phyloP scores from a whole-genome alignment of 1,140 invertebrate genomes.

The Microvelia longipes region DNA sequence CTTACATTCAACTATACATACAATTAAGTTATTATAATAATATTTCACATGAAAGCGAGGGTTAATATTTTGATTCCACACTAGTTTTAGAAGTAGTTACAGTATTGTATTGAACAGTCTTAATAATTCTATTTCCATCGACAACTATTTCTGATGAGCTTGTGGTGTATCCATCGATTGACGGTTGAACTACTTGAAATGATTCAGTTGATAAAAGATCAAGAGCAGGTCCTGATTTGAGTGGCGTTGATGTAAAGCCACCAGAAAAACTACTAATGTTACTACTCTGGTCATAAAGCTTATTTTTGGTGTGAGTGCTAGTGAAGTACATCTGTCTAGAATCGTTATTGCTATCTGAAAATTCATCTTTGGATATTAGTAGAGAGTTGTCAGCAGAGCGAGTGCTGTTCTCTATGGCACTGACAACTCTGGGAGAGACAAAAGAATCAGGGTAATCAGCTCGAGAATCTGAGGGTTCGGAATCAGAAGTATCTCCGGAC shows the following conservation, averaged over 20 bases:
- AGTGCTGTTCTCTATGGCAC: not conserved
- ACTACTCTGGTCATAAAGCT: not conserved
- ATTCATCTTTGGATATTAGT: not conserved
- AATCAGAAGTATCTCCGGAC: conserved; percentile 36
- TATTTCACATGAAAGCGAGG: too few species aligned
- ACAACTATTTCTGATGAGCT: not conserved
- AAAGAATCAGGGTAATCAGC: conserved; percentile 4
- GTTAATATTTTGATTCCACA: not conserved
- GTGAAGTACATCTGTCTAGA: not conserved
- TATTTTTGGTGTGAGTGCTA: not conserved
- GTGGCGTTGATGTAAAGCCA: not conserved
- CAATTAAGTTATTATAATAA: too few species aligned
- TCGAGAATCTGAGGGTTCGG: conserved; percentile 28
- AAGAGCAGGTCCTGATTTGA: not conserved
- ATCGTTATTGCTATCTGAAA: not conserved
- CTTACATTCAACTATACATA: too few species aligned
- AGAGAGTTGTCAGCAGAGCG: not conserved
- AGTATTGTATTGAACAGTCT: conserved; percentile 1
- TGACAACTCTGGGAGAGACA: not conserved
- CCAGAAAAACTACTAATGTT: not conserved
- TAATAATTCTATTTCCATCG: not conserved
- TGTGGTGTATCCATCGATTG: not conserved
- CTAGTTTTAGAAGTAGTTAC: not conserved
- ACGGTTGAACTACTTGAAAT: not conserved
- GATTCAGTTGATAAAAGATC: not conserved